Base-by-base conservation (phyloP, 30 jellyfish, hydroid and myxozoan genomes). In the Turritopsis rubra region DNA sequence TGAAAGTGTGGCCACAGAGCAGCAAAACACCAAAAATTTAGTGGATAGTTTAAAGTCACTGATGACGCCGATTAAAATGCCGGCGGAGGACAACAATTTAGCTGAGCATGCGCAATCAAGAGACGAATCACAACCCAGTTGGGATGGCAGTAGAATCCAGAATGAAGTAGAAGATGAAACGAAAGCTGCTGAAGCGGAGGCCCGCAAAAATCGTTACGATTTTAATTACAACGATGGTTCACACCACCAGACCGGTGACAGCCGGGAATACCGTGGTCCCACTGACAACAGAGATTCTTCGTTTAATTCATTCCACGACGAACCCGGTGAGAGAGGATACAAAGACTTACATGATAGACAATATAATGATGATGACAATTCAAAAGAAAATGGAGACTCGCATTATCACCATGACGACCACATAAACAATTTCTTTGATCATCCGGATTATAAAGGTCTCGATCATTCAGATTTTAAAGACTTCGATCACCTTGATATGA, bases 11-110 rank as follows among this genome's bases (percentile, higher is more conserved):
- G 84, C 53, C 28, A 85, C 96, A 20, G 97, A 91, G 28, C 79
- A 79, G 21, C 86, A 84, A 1, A 91, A 91, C 75, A 91, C 97
- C 31, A 86, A 86, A 66, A 71, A 94, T 16, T 79, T 91, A 60
- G 52, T 86, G 23, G 92, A 86, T 21, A 85, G 91, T 75, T 54
- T 91, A 20, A 79, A 66, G 54, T 84, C 97, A 75, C 16, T 91
- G 85, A 83, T 91, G 95, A 65, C 93, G 31, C 97, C 97, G 0
- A 25, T 91, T 60, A 66, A 79, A 0, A 4, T 30, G 53, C 65
- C 83, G 30, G 81, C 68, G 21, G 75, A 75, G 7, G 65, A 28
- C 18, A 65, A 65, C 20, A 79, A 52, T 28, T 29, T 54, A 26
- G 84, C 75, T 0, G 96, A 88, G 9, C 84, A 88, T 65, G 86